A percentile compares a stretch with the other conserved stretches of the same genome.
Conservation (phyloP, 1,140 invertebrate genomes). For the Aleiodes sp. region DNA sequence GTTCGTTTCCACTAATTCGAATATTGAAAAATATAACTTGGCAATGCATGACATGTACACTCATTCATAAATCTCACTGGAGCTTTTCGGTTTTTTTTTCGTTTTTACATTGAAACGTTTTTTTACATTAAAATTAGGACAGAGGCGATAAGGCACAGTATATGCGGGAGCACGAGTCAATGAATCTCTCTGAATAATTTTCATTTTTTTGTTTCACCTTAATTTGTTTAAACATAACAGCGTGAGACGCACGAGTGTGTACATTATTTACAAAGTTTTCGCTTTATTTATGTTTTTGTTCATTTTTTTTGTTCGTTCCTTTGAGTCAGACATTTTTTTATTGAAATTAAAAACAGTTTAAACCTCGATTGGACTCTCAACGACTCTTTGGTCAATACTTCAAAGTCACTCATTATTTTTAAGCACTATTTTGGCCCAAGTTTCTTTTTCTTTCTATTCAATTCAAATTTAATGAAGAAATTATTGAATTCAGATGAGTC, state of each 20-base stretch:
- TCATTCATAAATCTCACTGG: neutral
- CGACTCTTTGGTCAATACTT: neutral
- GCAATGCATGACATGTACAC: constrained; percentile 1
- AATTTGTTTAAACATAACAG: constrained; percentile 12
- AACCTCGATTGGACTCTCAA: neutral
- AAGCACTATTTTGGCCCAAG: constrained; percentile 22
- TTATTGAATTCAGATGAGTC: neutral
- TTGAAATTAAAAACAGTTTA: no score
- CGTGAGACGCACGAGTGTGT: constrained; percentile 1
- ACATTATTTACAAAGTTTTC: constrained; percentile 25
- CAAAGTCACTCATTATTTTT: neutral
- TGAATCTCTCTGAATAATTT: neutral
- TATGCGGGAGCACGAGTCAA: neutral
- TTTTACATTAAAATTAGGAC: constrained; percentile 2
- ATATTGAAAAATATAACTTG: constrained; percentile 30
- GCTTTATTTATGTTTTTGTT: no score
- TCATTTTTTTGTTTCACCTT: neutral
- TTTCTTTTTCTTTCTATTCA: neutral
- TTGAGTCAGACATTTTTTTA: neutral
- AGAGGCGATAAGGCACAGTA: constrained; percentile 32
- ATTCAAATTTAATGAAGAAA: constrained; percentile 1
- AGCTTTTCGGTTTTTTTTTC: neutral
- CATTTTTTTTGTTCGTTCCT: neutral
- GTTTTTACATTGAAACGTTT: neutral
- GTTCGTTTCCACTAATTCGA: neutral